Percentiles rank a stretch among this genome's conserved stretches.
phyloP scores from a whole-genome alignment of 2,888 invertebrate genomes.

The Panopea generosa region DNA sequence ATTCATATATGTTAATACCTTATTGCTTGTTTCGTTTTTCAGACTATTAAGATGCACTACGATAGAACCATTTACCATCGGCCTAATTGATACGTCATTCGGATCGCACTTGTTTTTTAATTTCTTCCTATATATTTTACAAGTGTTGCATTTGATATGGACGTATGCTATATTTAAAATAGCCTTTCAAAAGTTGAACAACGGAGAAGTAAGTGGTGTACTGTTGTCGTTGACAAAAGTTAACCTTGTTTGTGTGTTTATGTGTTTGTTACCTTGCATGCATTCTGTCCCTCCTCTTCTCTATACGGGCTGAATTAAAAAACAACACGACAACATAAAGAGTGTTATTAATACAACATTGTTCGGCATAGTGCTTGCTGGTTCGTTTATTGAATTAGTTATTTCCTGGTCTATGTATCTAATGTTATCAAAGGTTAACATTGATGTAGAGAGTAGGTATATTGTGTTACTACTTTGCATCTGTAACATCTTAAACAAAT shows the following conservation, averaged over 20 bases:
- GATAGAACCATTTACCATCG: conserved; percentile 40
- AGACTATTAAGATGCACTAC: conserved; percentile 69
- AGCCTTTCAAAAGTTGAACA: conserved; percentile 85
- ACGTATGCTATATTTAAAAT: conserved; percentile 91
- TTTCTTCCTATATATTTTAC: conserved; percentile 76
- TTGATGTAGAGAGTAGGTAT: too few species aligned
- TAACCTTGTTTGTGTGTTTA: neutral
- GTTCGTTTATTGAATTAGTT: too few species aligned
- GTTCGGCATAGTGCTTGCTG: too few species aligned
- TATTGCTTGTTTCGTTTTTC: too few species aligned
- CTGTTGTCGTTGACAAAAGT: neutral
- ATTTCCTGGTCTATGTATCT: too few species aligned
- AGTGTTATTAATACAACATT: too few species aligned
- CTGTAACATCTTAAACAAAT: too few species aligned
- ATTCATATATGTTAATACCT: too few species aligned
- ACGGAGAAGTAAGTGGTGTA: conserved; percentile 67
- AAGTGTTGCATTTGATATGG: conserved; percentile 82
- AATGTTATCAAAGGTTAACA: too few species aligned
- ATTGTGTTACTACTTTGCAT: too few species aligned
- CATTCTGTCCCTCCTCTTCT: too few species aligned
- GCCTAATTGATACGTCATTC: conserved; percentile 46
- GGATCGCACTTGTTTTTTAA: conserved; percentile 77
- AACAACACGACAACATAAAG: too few species aligned
- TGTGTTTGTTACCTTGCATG: neutral
- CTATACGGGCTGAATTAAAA: neutral